These are phyloP conservation scores for Morone saxatilis DNA, from an alignment of 2,113 vertebrate species.

Conservation along the genomic window DNA sequence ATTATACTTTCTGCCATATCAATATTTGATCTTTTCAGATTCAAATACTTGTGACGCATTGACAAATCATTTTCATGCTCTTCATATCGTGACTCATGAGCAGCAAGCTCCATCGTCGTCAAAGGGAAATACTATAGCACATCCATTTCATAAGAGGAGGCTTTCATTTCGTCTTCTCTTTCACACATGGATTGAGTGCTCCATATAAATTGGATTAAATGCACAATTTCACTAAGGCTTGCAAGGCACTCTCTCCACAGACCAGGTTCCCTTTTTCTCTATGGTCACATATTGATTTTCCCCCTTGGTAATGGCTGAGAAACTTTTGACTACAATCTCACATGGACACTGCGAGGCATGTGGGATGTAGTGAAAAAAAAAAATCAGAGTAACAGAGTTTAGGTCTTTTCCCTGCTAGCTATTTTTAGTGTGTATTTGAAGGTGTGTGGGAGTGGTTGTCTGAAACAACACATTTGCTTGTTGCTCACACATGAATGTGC, in stretches of 20 bases:
- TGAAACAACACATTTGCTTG: slow-evolving; percentile 32
- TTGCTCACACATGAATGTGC: slow-evolving; percentile 2
- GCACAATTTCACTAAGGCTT: slow-evolving; percentile 71
- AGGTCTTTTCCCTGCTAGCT: slow-evolving; percentile 41
- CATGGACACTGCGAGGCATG: slow-evolving; percentile 26
- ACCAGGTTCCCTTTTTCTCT: slow-evolving; percentile 44
- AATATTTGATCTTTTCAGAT: slow-evolving; percentile 66
- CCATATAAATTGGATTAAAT: slow-evolving; percentile 77
- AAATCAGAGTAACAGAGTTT: slow-evolving; percentile 8
- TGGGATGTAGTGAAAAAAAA: slow-evolving; percentile 14
- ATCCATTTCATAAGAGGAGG: slow-evolving; percentile 50
- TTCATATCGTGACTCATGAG: slow-evolving; percentile 53
- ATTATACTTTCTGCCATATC: slow-evolving; percentile 42
- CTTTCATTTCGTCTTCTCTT: slow-evolving; percentile 63
- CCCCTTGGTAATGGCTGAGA: slow-evolving; percentile 29
- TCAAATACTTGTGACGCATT: slow-evolving; percentile 47
- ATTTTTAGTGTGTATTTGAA: slow-evolving; percentile 35
- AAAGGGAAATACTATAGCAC: slow-evolving; percentile 41
- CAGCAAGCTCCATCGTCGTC: slow-evolving; percentile 25
- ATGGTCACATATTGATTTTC: slow-evolving; percentile 47
- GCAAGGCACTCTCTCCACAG: slow-evolving; percentile 50
- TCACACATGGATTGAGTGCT: slow-evolving; percentile 71
- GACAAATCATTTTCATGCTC: slow-evolving; percentile 55
- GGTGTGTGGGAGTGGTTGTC: slow-evolving; percentile 38
- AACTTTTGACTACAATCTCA: slow-evolving; percentile 45